phyloP scores from a whole-genome alignment of 2,797 vertebrate genomes.

The Masticophis lateralis region DNA sequence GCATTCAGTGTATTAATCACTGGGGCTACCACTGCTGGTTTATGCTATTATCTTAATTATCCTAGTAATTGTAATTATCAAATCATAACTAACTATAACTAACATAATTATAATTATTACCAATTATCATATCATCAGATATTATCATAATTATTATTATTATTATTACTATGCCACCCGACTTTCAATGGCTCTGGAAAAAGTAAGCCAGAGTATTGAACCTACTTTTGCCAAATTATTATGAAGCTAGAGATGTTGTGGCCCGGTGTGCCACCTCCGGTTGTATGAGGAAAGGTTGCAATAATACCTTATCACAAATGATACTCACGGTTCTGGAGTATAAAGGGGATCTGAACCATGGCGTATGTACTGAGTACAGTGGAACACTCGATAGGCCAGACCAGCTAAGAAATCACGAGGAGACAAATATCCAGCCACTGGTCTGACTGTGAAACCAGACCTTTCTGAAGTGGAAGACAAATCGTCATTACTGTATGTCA shows the following conservation, averaged over 20 bases:
- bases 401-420: slow-evolving; percentile 94
- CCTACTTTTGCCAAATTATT: not conserved
- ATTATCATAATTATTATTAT: not conserved
- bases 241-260: not conserved
- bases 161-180: not conserved
- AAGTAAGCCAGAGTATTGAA: not conserved
- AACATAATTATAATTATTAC: not conserved
- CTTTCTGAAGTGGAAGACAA: slow-evolving; percentile 77
- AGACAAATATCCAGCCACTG: slow-evolving; percentile 93
- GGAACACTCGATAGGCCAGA: slow-evolving; percentile 92
- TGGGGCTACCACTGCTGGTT: not conserved
- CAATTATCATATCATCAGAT: not conserved
- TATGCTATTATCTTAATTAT: not conserved
- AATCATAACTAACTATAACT: not conserved
- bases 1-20: not conserved
- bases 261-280: not conserved
- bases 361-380: slow-evolving; percentile 94
- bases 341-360: slow-evolving; percentile 95
- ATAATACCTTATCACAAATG: not conserved
- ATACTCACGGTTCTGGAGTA: slow-evolving; percentile 95
- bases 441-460: slow-evolving; percentile 92
- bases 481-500: slow-evolving; percentile 27
- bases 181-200: not conserved
- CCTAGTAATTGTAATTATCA: not conserved
- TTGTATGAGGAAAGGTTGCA: not conserved